Conservation (phyloP, 1,140 invertebrate species). For the Panulirus ornatus region DNA sequence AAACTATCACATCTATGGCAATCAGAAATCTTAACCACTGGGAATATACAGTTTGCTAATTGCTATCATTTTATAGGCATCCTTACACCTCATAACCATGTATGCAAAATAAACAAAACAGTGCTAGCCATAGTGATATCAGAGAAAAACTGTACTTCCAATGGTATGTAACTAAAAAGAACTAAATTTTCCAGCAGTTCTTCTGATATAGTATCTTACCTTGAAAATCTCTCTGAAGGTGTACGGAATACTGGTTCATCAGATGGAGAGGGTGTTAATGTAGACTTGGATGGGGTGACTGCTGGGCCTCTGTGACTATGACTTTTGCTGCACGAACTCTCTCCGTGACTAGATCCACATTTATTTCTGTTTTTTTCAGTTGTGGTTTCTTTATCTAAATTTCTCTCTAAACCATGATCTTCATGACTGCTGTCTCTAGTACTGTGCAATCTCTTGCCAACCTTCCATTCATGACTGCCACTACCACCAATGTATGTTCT, state of each 20-base stretch:
- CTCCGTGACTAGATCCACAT: constrained; percentile 16
- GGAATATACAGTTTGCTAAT: no score
- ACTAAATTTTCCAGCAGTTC: no score
- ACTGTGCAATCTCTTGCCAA: not conserved
- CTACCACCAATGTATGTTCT: not conserved
- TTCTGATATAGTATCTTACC: constrained; percentile 2
- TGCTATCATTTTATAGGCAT: no score
- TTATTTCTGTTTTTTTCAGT: constrained; percentile 8
- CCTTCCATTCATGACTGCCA: not conserved
- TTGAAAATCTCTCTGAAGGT: constrained; percentile 20
- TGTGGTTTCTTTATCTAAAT: not conserved
- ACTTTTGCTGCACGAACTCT: not conserved
- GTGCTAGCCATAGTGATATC: no score
- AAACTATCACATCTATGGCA: no score
- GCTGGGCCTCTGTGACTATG: not conserved
- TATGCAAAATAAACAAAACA: no score
- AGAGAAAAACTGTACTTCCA: no score
- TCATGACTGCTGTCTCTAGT: not conserved
- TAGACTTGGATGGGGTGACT: constrained; percentile 33
- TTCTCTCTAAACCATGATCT: not conserved
- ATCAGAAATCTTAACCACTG: no score
- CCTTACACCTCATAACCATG: no score
- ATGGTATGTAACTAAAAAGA: no score
- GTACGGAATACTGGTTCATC: constrained; percentile 33
- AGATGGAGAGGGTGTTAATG: not conserved